phyloP scores from a whole-genome alignment of 2,797 vertebrate genomes.

The Megalops cyprinoides region DNA sequence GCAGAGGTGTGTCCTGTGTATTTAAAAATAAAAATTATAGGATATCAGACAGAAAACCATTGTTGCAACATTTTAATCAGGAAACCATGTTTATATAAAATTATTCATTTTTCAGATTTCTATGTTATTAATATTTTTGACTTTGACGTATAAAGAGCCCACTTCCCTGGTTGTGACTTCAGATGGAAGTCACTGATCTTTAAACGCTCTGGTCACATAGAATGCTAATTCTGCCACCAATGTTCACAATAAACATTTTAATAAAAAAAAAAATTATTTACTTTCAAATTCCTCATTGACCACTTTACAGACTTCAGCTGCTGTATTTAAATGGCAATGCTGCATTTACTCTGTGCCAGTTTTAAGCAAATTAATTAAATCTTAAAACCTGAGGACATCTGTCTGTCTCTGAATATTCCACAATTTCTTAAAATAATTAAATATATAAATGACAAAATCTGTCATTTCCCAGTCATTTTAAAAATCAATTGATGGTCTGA shows the following conservation, averaged over 20 bases:
- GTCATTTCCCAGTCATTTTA: too few relatives aligned
- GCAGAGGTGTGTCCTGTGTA: too few relatives aligned
- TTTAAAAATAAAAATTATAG: too few relatives aligned
- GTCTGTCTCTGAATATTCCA: constrained; percentile 32
- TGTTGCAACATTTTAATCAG: too few relatives aligned
- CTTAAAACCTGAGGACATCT: constrained; percentile 8
- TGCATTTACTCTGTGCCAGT: neutral
- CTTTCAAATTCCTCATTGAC: constrained; percentile 52
- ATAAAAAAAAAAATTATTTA: too few relatives aligned
- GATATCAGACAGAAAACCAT: too few relatives aligned
- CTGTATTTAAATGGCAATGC: constrained; percentile 41
- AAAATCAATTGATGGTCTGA: too few relatives aligned
- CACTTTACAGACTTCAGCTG: constrained; percentile 45
- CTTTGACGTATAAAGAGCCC: constrained; percentile 33
- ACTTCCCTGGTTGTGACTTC: constrained; percentile 37
- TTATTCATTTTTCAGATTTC: too few relatives aligned
- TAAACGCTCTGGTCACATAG: constrained; percentile 38
- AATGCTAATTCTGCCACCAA: constrained; percentile 43
- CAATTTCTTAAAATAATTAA: neutral
- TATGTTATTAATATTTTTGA: too few relatives aligned
- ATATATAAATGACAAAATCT: constrained; percentile 15
- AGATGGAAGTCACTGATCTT: constrained; percentile 55
- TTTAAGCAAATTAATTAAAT: neutral
- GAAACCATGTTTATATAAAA: too few relatives aligned
- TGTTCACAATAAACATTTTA: too few relatives aligned